Evolutionary conservation across 2,888 invertebrate genomes (phyloP).

Genomic region (Drosophila borealis): DNA sequence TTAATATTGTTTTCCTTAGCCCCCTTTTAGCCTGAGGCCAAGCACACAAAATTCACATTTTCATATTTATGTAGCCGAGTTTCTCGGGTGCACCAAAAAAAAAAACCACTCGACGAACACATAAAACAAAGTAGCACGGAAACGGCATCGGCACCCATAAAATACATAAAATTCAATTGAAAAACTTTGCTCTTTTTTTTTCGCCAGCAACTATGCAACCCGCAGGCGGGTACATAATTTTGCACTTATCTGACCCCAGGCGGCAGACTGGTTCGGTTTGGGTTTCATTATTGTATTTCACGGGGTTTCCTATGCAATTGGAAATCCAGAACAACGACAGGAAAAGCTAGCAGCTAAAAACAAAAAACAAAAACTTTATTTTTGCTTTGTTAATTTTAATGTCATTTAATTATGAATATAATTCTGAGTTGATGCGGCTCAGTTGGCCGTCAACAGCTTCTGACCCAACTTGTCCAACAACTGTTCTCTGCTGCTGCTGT

Average conservation of each 20-base stretch:
- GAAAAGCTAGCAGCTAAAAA: constrained; percentile 1
- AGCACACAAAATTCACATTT: constrained; percentile 41
- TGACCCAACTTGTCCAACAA: constrained; percentile 33
- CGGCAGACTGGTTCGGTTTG: constrained; percentile 39
- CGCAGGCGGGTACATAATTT: constrained; percentile 61
- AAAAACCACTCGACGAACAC: constrained; percentile 20
- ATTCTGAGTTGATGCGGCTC: constrained; percentile 28
- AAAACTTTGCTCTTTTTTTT: constrained; percentile 56
- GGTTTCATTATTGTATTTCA: constrained; percentile 55
- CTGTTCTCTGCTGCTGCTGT: constrained; percentile 5
- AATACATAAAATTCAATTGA: constrained; percentile 64
- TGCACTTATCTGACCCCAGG: constrained; percentile 73
- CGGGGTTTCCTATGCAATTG: constrained; percentile 65
- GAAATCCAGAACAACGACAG: constrained; percentile 40
- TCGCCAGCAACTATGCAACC: constrained; percentile 28
- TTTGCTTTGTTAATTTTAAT: constrained; percentile 46
- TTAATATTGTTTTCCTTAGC: constrained; percentile 29
- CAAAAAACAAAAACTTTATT: constrained; percentile 2
- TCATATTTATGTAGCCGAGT: constrained; percentile 42
- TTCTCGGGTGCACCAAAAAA: constrained; percentile 29
- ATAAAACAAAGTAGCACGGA: constrained; percentile 54
- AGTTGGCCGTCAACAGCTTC: constrained; percentile 40
- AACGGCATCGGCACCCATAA: constrained; percentile 53
- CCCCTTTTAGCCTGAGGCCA: constrained; percentile 1
- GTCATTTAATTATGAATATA: constrained; percentile 72